These are phyloP conservation scores for Pseudonaja textilis DNA, from an alignment of 2,113 vertebrate genomes.

Conservation along the genomic window DNA sequence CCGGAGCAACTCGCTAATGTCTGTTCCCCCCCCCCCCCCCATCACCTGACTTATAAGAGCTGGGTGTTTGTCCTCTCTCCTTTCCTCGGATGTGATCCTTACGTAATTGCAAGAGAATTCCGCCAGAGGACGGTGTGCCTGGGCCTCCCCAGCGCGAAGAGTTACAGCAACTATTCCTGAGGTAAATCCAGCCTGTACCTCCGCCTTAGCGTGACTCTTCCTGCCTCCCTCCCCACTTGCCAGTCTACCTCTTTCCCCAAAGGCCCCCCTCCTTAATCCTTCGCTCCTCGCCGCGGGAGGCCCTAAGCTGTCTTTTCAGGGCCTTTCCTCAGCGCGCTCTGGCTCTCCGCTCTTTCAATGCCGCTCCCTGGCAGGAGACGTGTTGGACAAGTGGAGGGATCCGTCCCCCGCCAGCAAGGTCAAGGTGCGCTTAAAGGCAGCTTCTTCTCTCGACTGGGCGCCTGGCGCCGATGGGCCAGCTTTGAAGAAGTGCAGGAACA, in stretches of 20 bases:
- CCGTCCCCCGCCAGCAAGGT: conserved; percentile 68
- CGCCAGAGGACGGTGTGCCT: not conserved
- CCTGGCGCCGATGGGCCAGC: not conserved
- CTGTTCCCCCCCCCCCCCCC: too few species aligned
- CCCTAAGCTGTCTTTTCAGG: conserved; percentile 76
- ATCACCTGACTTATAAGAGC: not conserved
- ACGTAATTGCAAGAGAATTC: not conserved
- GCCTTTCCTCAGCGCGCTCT: conserved; percentile 57
- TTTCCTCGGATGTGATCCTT: not conserved
- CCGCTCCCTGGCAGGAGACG: conserved; percentile 69
- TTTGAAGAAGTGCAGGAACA: not conserved
- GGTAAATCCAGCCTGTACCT: not conserved
- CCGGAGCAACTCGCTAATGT: not conserved
- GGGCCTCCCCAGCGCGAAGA: not conserved
- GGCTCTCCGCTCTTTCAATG: conserved; percentile 64
- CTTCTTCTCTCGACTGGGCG: conserved; percentile 30
- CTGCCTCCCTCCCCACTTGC: conserved; percentile 31
- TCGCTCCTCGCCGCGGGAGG: conserved; percentile 71
- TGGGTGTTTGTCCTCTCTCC: not conserved
- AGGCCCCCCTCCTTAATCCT: conserved; percentile 69
- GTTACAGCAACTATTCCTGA: too few species aligned
- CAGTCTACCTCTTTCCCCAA: conserved; percentile 41
- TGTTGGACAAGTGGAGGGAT: conserved; percentile 71
- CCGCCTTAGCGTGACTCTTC: not conserved
- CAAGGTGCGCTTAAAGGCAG: conserved; percentile 58